Percentiles rank a stretch among this genome's conserved stretches.
Conservation (phyloP, 2,888 invertebrate species). For the Spialia ferax region DNA sequence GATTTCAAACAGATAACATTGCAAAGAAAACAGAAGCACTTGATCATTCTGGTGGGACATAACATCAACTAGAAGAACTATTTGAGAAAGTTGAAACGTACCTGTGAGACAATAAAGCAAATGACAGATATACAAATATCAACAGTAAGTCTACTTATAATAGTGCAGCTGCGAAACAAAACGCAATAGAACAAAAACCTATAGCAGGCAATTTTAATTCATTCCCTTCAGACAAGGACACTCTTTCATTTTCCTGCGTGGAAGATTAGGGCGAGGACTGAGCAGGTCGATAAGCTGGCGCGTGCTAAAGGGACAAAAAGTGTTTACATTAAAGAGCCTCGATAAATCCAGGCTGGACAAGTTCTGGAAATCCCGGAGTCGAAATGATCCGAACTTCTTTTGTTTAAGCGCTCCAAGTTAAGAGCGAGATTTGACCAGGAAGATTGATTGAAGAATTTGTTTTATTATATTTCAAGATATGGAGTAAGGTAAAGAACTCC, state of each 20-base stretch:
- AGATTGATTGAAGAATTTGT: background rate
- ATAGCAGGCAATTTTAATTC: conserved; percentile 16
- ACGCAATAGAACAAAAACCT: conserved; percentile 8
- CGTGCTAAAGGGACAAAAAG: conserved; percentile 29
- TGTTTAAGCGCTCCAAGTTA: conserved; percentile 4
- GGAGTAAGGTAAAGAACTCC: too few relatives aligned
- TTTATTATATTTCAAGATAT: too few relatives aligned
- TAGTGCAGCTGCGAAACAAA: background rate
- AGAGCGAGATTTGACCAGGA: background rate
- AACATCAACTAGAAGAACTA: too few relatives aligned
- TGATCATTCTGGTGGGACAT: too few relatives aligned
- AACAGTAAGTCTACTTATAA: background rate
- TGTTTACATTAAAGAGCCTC: conserved; percentile 39
- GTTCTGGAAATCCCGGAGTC: conserved; percentile 42
- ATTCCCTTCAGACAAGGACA: conserved; percentile 25
- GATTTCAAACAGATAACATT: too few relatives aligned
- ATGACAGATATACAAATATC: too few relatives aligned
- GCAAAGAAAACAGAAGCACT: too few relatives aligned
- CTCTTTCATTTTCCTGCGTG: conserved; percentile 21
- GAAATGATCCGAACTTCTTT: conserved; percentile 41
- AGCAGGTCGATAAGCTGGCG: conserved; percentile 22
- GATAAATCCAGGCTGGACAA: conserved; percentile 39
- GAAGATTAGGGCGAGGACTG: conserved; percentile 28
- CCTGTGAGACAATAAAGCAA: too few relatives aligned
- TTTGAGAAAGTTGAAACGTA: too few relatives aligned